Conservation (phyloP, 2,888 invertebrate species). For the Papilio demoleus region DNA sequence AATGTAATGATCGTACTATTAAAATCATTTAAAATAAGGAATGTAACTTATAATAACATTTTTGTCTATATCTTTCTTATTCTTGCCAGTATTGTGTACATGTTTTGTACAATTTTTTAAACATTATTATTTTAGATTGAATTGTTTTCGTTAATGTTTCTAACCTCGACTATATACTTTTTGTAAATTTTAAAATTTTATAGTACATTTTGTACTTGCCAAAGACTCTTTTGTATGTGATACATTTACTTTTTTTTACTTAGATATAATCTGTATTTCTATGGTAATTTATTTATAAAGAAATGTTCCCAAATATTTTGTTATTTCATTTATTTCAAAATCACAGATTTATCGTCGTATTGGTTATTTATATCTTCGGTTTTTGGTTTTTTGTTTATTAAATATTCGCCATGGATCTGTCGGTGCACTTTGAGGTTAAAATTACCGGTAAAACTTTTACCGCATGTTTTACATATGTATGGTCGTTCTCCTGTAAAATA, state of each 20-base stretch:
- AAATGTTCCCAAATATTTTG: slow-evolving; percentile 38
- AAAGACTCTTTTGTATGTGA: slow-evolving; percentile 82
- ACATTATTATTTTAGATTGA: slow-evolving; percentile 11
- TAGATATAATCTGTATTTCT: slow-evolving; percentile 70
- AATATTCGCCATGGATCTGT: slow-evolving; percentile 71
- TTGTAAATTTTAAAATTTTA: slow-evolving; percentile 52
- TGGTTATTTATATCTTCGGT: slow-evolving; percentile 5
- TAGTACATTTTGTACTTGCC: slow-evolving; percentile 75
- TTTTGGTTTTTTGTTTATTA: slow-evolving; percentile 55
- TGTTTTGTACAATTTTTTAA: slow-evolving; percentile 19
- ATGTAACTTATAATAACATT: slow-evolving; percentile 15
- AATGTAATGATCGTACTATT: slow-evolving; percentile 18
- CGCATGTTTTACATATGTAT: slow-evolving; percentile 60
- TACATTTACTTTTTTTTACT: slow-evolving; percentile 76
- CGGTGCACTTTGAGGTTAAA: slow-evolving; percentile 61
- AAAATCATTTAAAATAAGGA: slow-evolving; percentile 11
- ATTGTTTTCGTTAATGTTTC: slow-evolving; percentile 27
- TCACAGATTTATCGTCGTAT: background rate
- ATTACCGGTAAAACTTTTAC: slow-evolving; percentile 59
- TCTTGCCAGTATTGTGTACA: slow-evolving; percentile 31
- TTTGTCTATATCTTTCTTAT: slow-evolving; percentile 15
- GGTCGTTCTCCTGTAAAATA: slow-evolving; percentile 55
- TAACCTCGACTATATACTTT: slow-evolving; percentile 28
- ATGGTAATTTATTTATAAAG: slow-evolving; percentile 53
- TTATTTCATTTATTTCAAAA: slow-evolving; percentile 37